Percentiles rank a stretch among this genome's conserved stretches.
phyloP scores from a whole-genome alignment of 2,888 invertebrate genomes.

The Leptura quadrifasciata region DNA sequence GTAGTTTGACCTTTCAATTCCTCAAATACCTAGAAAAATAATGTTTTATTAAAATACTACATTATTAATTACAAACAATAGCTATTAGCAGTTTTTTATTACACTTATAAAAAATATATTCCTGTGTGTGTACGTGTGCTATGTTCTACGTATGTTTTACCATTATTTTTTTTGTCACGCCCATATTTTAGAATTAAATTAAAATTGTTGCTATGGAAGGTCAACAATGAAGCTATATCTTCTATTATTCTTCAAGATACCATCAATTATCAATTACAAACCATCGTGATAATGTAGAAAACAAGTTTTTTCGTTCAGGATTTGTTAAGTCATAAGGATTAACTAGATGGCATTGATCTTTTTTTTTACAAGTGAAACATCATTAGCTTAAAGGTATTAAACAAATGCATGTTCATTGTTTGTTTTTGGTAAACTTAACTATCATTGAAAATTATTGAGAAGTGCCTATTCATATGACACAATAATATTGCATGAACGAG shows the following conservation, averaged over 20 bases:
- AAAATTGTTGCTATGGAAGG: neutral
- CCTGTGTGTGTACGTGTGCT: neutral
- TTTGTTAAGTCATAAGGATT: neutral
- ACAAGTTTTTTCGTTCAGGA: slow-evolving; percentile 4
- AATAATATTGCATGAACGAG: too few species aligned
- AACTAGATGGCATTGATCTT: slow-evolving; percentile 16
- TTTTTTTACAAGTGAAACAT: neutral
- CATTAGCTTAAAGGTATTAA: neutral
- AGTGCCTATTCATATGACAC: too few species aligned
- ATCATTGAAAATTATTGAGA: too few species aligned
- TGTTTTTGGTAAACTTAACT: too few species aligned
- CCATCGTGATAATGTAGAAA: neutral
- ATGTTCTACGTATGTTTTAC: neutral
- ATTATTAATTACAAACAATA: neutral
- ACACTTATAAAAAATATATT: neutral
- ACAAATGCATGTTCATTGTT: neutral
- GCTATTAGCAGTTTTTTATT: neutral
- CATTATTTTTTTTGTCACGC: slow-evolving; percentile 5
- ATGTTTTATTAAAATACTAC: neutral
- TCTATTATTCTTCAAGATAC: slow-evolving; percentile 14
- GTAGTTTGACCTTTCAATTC: neutral
- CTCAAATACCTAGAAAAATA: neutral
- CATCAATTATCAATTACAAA: slow-evolving; percentile 16
- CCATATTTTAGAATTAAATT: slow-evolving; percentile 3
- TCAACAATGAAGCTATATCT: slow-evolving; percentile 2